Conservation (phyloP, 1,140 invertebrate species). For the Rhopalosiphum maidis region DNA sequence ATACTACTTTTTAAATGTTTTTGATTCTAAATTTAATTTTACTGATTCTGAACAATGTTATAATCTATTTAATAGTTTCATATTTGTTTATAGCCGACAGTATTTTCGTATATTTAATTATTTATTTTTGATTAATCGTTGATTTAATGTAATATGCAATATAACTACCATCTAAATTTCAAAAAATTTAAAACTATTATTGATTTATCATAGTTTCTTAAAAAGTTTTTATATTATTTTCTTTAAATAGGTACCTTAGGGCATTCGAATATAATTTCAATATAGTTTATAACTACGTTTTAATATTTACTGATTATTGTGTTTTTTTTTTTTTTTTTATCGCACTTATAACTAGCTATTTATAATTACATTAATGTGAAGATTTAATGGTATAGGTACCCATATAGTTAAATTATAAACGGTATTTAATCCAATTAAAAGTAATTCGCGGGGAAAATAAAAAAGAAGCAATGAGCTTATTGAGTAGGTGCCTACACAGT, state of each 20-base stretch:
- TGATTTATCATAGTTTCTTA: background rate
- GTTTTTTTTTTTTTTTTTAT: background rate
- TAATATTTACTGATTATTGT: slow-evolving; percentile 3
- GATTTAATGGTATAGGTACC: background rate
- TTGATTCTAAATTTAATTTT: background rate
- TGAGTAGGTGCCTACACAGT: background rate
- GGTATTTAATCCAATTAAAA: background rate
- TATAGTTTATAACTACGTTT: background rate
- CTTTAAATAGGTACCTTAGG: background rate
- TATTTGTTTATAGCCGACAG: background rate
- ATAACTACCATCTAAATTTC: background rate
- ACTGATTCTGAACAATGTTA: background rate
- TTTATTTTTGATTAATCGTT: background rate
- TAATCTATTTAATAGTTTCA: background rate
- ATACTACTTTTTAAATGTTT: background rate
- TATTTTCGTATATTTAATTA: background rate
- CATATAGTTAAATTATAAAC: background rate
- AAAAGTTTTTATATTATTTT: background rate
- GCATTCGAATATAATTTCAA: background rate
- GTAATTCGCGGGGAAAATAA: background rate
- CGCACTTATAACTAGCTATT: background rate
- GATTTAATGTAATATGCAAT: background rate
- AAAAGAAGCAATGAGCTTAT: background rate
- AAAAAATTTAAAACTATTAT: background rate
- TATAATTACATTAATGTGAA: background rate